A percentile compares a stretch with the other conserved stretches of the same genome.
These are phyloP conservation scores for Oophaga pumilio DNA, from an alignment of 2,113 vertebrate species.

Conservation along the genomic window DNA sequence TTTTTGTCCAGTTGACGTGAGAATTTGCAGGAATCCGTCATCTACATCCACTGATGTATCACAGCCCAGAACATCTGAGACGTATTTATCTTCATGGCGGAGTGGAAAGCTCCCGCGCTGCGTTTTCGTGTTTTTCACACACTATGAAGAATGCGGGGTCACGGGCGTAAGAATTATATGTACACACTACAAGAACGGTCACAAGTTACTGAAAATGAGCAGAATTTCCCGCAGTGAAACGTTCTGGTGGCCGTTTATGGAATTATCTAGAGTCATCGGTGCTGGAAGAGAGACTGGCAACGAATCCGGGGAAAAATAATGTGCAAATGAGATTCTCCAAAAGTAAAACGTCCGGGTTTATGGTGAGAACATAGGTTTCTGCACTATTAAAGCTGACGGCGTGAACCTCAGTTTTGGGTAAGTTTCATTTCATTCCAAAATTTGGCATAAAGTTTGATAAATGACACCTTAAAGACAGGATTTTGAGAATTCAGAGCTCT, in stretches of 20 bases:
- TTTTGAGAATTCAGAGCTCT: too few species aligned
- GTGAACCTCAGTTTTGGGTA: too few species aligned
- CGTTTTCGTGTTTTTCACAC: background rate
- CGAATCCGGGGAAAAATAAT: background rate
- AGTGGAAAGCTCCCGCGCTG: too few species aligned
- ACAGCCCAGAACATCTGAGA: background rate
- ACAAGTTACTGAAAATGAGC: background rate
- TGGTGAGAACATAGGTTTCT: too few species aligned
- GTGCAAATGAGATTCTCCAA: background rate
- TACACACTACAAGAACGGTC: conserved; percentile 8
- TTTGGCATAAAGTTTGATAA: too few species aligned
- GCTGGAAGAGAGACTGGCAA: background rate
- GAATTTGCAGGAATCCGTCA: conserved; percentile 28
- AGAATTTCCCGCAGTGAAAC: background rate
- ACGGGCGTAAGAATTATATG: background rate
- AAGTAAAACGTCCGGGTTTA: background rate
- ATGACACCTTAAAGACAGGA: too few species aligned
- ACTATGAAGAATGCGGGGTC: background rate
- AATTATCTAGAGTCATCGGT: background rate
- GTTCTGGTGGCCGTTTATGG: background rate
- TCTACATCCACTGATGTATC: background rate
- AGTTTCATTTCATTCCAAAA: too few species aligned
- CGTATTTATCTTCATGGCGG: background rate
- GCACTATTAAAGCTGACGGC: too few species aligned
- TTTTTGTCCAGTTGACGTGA: background rate